Evolutionary conservation across 2,797 vertebrate genomes (phyloP).

Genomic region (Mycteria americana): DNA sequence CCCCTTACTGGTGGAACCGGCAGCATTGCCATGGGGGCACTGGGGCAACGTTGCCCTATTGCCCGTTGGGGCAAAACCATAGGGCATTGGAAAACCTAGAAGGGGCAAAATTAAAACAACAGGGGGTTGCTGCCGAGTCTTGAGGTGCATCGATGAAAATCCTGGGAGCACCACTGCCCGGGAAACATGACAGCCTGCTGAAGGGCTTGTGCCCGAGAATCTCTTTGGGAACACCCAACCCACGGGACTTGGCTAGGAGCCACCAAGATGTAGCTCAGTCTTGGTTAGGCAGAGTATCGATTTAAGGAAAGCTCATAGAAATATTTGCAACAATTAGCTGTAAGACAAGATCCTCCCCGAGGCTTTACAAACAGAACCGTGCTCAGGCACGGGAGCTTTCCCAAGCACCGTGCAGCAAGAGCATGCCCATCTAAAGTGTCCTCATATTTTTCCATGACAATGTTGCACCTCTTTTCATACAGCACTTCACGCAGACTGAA

Average conservation of each 20-base stretch:
- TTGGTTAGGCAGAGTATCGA: neutral
- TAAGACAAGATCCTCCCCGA: neutral
- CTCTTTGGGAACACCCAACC: neutral
- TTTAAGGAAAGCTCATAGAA: neutral
- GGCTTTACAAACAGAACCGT: neutral
- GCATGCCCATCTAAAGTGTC: neutral
- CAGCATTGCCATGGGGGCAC: rapidly evolving
- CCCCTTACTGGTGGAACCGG: neutral
- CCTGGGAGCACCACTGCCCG: neutral
- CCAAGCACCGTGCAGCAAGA: neutral
- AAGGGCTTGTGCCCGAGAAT: neutral
- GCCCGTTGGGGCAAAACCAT: neutral
- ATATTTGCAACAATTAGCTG: neutral
- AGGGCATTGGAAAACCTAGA: neutral
- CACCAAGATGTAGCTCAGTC: neutral
- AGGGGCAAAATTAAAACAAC: neutral
- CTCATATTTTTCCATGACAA: neutral
- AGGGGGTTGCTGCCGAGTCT: neutral
- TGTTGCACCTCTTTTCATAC: neutral
- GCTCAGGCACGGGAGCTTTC: neutral
- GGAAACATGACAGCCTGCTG: neutral
- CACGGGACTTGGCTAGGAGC: neutral
- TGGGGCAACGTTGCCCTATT: rapidly evolving
- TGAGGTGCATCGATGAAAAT: neutral
- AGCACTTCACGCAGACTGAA: neutral